Evolutionary conservation across 1,140 invertebrate genomes (phyloP), one percentile per base, ranked within the genome.

Genomic region (Drosophila pseudoananassae): DNA sequence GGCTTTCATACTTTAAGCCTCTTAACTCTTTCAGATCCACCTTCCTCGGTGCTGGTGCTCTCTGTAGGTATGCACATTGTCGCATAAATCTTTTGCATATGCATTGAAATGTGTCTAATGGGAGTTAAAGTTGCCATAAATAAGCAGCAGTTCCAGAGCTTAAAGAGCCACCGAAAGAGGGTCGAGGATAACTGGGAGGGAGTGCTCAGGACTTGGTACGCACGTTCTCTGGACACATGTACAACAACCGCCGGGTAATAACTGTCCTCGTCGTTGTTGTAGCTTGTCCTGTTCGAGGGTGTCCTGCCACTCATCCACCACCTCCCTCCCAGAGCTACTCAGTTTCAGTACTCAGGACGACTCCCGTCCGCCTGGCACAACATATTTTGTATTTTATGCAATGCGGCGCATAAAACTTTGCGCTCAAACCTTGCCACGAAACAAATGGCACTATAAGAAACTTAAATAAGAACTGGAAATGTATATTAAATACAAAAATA

Each of bases 121-220:
- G 89, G 83, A 89, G 64, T 74, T 82, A 75, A 85, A 90, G 75
- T 61, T 61, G 66, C 80, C 81, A 90, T 90, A 90, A 90, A 90
- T 90, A 90, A 90, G 66, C 64, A 65, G 56, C 45, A 46, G 33
- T 15, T 7, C 20, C 38, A 46, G 27, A 20, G 31, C 68, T 70
- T 52, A 71, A 71, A 71, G 65, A 45, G 63, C n/a, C 12, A 31
- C 46, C 29, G 50, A 14, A 9, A 25, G 33, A 14, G 5, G 14
- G 7, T 14, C 38, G 38, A 9, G 57, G 23, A n/a, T 51, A 36
- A 38, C 53, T 40, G 53, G 43, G 7, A 20, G 64, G 43, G 70
- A 23, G 58, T 4, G 31, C 20, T 20, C 40, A 66, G 63, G 59
- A 66, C 59, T 65, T 61, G 50, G 69, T 36, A 74, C 69, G 70